Evolutionary conservation across 2,797 vertebrate genomes (phyloP).

Genomic region (Mus minutoides): DNA sequence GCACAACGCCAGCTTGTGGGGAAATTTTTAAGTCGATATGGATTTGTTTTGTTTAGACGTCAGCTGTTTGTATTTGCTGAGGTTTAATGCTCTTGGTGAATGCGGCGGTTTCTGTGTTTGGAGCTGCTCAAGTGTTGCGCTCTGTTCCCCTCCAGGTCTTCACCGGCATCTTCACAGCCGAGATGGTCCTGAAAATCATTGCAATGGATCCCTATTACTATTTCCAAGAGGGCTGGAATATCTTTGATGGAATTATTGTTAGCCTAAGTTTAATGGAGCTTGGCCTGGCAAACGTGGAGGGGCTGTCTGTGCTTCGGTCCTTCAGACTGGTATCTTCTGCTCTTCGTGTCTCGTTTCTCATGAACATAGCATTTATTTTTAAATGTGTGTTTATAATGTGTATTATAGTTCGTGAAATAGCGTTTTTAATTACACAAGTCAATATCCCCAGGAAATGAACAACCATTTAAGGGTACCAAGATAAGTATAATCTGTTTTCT

Average conservation of each 20-base stretch:
- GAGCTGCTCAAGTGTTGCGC: slow-evolving; percentile 30
- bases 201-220: slow-evolving; percentile 97
- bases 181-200: slow-evolving; percentile 98
- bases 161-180: slow-evolving; percentile 97
- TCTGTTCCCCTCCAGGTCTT: slow-evolving; percentile 91
- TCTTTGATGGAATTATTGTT: slow-evolving; percentile 97
- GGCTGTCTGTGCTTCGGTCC: slow-evolving; percentile 95
- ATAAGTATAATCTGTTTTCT: slow-evolving; percentile 1
- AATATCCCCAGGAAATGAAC: slow-evolving; percentile 30
- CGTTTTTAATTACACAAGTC: slow-evolving; percentile 38
- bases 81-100: neutral
- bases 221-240: slow-evolving; percentile 98
- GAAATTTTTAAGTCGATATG: neutral
- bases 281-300: slow-evolving; percentile 91
- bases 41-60: slow-evolving; percentile 13
- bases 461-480: neutral
- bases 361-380: neutral
- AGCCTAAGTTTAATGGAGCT: slow-evolving; percentile 96
- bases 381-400: slow-evolving; percentile 9
- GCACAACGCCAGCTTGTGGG: neutral
- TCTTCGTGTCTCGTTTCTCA: slow-evolving; percentile 14
- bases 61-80: neutral
- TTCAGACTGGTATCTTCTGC: slow-evolving; percentile 94
- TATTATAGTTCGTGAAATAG: neutral
- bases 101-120: neutral